Evolutionary conservation across 1,140 invertebrate genomes (phyloP), one percentile per base, ranked within the genome.

Genomic region (Papilio helenus): DNA sequence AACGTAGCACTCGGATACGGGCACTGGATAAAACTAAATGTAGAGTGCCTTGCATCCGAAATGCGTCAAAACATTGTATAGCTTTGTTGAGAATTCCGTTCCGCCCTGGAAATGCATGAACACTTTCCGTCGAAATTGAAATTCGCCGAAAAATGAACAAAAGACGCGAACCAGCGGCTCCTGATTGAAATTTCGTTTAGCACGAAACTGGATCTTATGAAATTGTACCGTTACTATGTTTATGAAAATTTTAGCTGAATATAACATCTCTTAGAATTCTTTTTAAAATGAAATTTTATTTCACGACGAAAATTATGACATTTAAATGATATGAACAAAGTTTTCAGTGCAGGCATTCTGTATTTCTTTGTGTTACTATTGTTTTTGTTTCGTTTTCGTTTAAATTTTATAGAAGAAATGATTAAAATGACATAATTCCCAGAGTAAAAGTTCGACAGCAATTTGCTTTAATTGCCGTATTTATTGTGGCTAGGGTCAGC

Each of bases 101-200:
- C 29, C 18, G 76, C 7, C 76, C 18, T 34, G 55, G 65, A 76
- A 77, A 77, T 77, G 55, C 76, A 65, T 26, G 76, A 77, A 77
- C 76, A 77, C 76, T 61, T 76, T 20, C 74, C 46, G 23, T 18
- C 20, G 58, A 65, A 77, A 77, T 65, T 77, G 76, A 77, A 77
- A 77, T 65, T 77, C 42, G 39, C 20, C 34, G 58, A 77, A 77
- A 77, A 77, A 77, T 77, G 76, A 77, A 77, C 76, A 77, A 77
- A 20, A 42, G 76, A 39, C 9, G 55, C 18, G 76, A 34, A 23
- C 55, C 76, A n/a, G 49, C 10, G 26, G n/a, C 16, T 58, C 55
- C 76, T 77, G 76, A 77, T 77, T 77, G 51, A 61, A 77, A 77
- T 77, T 61, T 77, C 76, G 73, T 77, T 61, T 42, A 61, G 58